A percentile compares a stretch with the other conserved stretches of the same genome.
Evolutionary conservation across 1,140 invertebrate species (phyloP).

Genomic region (Doryteuthis pealeii): DNA sequence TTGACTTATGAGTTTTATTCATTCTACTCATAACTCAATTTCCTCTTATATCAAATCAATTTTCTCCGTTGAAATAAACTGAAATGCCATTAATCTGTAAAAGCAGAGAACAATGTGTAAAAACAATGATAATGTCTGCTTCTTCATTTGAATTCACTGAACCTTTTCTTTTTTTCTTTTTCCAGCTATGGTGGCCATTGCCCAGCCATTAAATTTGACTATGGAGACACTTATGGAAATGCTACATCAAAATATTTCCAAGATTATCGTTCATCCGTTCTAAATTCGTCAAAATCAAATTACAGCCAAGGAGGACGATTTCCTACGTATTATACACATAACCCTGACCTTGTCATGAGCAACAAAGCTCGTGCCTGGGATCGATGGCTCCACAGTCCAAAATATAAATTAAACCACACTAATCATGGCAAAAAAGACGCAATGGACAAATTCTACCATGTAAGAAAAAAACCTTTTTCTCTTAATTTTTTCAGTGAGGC

Average conservation of each 20-base stretch:
- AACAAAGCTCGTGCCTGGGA: slow-evolving; percentile 50
- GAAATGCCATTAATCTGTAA: too few species aligned
- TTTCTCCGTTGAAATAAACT: too few species aligned
- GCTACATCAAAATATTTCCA: slow-evolving; percentile 60
- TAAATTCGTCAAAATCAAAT: slow-evolving; percentile 54
- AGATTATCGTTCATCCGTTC: slow-evolving; percentile 55
- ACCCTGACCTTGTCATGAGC: slow-evolving; percentile 56
- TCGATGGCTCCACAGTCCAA: slow-evolving; percentile 51
- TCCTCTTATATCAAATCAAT: too few species aligned
- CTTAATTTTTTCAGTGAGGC: too few species aligned
- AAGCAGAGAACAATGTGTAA: too few species aligned
- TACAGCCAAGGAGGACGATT: slow-evolving; percentile 56
- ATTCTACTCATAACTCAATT: too few species aligned
- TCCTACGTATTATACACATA: slow-evolving; percentile 58
- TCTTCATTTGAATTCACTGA: too few species aligned
- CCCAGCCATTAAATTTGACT: slow-evolving; percentile 60
- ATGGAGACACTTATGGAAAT: slow-evolving; percentile 61
- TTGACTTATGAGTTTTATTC: too few species aligned
- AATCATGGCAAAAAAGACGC: slow-evolving; percentile 57
- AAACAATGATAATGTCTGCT: too few species aligned
- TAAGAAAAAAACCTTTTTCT: slow-evolving; percentile 21
- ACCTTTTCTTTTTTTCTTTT: slow-evolving; percentile 11
- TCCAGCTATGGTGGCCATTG: slow-evolving; percentile 59
- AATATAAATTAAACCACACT: slow-evolving; percentile 55
- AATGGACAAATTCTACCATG: slow-evolving; percentile 48